Conservation (phyloP, 2,888 invertebrate species). For the Drosophila borborema region DNA sequence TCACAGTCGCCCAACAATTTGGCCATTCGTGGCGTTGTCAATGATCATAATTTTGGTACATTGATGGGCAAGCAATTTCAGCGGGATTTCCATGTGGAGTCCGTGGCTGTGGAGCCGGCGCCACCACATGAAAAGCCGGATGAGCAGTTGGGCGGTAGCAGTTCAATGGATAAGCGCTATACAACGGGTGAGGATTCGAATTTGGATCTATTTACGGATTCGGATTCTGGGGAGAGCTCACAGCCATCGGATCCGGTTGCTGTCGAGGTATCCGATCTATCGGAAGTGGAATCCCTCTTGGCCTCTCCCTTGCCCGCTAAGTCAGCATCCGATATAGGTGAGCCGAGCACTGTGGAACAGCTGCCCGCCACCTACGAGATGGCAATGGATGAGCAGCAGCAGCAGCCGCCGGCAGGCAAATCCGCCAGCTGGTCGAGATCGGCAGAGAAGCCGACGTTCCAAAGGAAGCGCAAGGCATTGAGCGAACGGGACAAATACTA, state of each 20-base stretch:
- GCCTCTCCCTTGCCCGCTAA: slow-evolving; percentile 11
- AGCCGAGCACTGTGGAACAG: slow-evolving; percentile 11
- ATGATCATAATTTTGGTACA: slow-evolving; percentile 76
- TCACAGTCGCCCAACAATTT: slow-evolving; percentile 17
- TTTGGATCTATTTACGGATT: slow-evolving; percentile 35
- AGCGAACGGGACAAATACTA: slow-evolving; percentile 79
- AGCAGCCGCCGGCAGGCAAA: neutral
- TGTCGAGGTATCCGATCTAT: slow-evolving; percentile 44
- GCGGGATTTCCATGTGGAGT: neutral
- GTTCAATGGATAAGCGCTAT: slow-evolving; percentile 9
- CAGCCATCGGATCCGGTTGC: slow-evolving; percentile 53
- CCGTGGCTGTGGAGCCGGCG: slow-evolving; percentile 4
- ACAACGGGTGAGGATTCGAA: neutral
- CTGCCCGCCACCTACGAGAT: slow-evolving; percentile 6
- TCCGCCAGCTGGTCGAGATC: neutral
- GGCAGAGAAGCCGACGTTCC: neutral
- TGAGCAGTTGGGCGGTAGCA: slow-evolving; percentile 28
- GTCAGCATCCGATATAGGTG: neutral
- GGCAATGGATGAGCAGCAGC: slow-evolving; percentile 7
- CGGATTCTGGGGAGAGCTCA: slow-evolving; percentile 43
- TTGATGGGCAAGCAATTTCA: neutral
- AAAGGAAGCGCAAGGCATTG: slow-evolving; percentile 33
- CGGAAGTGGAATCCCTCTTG: slow-evolving; percentile 30
- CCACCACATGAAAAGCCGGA: slow-evolving; percentile 5
- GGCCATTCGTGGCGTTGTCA: slow-evolving; percentile 60